phyloP scores from a whole-genome alignment of 2,888 invertebrate species.

The Ennomos fuscantarius region DNA sequence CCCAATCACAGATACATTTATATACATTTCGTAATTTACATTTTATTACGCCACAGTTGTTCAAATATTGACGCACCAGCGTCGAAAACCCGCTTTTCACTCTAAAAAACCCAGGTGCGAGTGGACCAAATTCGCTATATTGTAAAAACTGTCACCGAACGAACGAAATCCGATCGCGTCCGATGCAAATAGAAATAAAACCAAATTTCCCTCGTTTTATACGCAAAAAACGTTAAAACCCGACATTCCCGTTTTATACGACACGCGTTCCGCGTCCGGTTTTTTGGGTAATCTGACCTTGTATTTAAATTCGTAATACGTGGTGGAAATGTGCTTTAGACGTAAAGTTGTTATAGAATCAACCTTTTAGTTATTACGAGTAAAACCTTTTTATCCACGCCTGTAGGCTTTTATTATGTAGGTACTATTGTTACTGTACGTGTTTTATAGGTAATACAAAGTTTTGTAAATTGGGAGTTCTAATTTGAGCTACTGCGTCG shows the following conservation, averaged over 20 bases:
- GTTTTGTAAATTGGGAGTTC: background rate
- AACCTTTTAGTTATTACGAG: too few relatives aligned
- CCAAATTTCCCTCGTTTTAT: constrained; percentile 43
- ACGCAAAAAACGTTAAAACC: constrained; percentile 45
- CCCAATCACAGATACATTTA: constrained; percentile 21
- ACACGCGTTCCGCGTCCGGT: constrained; percentile 23
- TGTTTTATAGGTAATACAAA: background rate
- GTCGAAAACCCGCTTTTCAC: constrained; percentile 45
- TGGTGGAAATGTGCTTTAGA: background rate
- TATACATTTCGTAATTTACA: constrained; percentile 24
- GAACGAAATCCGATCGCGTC: constrained; percentile 54
- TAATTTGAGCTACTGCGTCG: background rate
- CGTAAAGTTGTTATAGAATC: background rate
- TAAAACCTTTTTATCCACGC: too few relatives aligned
- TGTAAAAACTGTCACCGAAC: constrained; percentile 47
- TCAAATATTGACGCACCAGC: constrained; percentile 34
- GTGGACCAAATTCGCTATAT: constrained; percentile 47
- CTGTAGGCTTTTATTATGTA: background rate
- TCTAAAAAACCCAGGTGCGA: constrained; percentile 46
- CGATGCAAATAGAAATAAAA: constrained; percentile 47
- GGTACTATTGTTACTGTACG: background rate
- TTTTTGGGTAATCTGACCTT: constrained; percentile 19
- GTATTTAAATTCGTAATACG: constrained; percentile 16
- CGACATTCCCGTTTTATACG: constrained; percentile 36
- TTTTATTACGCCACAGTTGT: constrained; percentile 19